These are phyloP conservation scores for Cladopsammia gracilis DNA, from an alignment of 64 coral and sea anemone species.

Conservation along the genomic window DNA sequence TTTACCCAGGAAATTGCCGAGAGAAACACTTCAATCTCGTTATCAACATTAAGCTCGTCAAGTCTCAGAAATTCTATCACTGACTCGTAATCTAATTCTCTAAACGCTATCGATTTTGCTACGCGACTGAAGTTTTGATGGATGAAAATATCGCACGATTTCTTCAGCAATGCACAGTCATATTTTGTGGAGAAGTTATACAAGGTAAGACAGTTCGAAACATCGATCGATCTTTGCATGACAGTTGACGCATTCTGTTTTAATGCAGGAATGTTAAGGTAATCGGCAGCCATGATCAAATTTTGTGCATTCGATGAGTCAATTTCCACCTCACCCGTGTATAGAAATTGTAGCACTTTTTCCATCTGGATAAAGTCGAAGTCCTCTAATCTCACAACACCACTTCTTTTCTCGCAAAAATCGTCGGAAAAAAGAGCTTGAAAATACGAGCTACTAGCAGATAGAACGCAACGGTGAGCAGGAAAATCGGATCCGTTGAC, in stretches of 20 bases:
- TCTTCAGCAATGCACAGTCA: constrained; percentile 28
- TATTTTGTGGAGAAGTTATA: constrained; percentile 43
- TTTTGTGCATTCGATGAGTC: constrained; percentile 31
- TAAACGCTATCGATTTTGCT: constrained; percentile 36
- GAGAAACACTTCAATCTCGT: constrained; percentile 40
- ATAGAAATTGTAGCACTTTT: constrained; percentile 61
- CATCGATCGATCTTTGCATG: constrained; percentile 5
- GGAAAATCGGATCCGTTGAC: constrained; percentile 19
- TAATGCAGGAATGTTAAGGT: constrained; percentile 69
- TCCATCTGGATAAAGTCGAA: neutral
- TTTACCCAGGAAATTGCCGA: constrained; percentile 52
- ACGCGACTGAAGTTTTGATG: constrained; percentile 20
- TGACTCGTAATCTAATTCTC: constrained; percentile 20
- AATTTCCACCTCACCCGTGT: constrained; percentile 41
- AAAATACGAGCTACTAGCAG: constrained; percentile 54
- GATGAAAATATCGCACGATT: constrained; percentile 10
- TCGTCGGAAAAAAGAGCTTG: constrained; percentile 52
- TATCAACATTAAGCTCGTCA: constrained; percentile 52
- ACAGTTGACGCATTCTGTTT: constrained; percentile 29
- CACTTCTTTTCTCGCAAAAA: constrained; percentile 17
- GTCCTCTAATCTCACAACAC: constrained; percentile 28
- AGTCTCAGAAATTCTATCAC: constrained; percentile 11
- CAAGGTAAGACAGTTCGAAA: constrained; percentile 46
- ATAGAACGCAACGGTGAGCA: constrained; percentile 45
- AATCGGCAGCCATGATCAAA: constrained; percentile 60